Conservation (phyloP, 1,140 invertebrate species). For the Drosophila lowei region DNA sequence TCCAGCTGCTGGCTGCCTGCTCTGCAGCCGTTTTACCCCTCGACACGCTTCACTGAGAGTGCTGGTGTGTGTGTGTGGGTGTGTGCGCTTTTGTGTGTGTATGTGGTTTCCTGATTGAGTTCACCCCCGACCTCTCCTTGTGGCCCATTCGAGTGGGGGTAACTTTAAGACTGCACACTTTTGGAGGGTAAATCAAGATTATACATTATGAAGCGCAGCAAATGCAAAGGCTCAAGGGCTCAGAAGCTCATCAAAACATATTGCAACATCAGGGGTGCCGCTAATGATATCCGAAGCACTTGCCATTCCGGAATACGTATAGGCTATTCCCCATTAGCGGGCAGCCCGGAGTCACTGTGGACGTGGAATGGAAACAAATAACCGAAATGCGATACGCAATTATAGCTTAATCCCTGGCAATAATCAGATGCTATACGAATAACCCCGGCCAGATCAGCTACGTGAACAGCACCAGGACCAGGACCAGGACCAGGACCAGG, state of each 20-base stretch:
- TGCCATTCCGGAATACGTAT: constrained; percentile 16
- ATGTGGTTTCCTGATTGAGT: constrained; percentile 54
- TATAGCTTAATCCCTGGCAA: constrained; percentile 74
- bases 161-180: constrained; percentile 14
- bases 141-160: constrained; percentile 8
- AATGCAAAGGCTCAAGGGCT: constrained; percentile 40
- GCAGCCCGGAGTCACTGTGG: constrained; percentile 12
- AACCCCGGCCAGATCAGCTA: constrained; percentile 4
- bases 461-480: constrained; percentile 15
- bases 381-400: constrained; percentile 76
- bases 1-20: constrained; percentile 32
- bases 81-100: constrained; percentile 3
- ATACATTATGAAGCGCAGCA: constrained; percentile 28
- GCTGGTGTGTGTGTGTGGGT: constrained; percentile 5
- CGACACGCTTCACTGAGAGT: neutral
- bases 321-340: constrained; percentile 1
- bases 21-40: neutral
- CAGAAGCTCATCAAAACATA: constrained; percentile 54
- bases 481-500: constrained; percentile 9
- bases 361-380: constrained; percentile 71
- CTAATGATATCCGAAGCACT: constrained; percentile 29
- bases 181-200: constrained; percentile 17
- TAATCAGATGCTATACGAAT: constrained; percentile 67
- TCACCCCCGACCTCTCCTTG: neutral
- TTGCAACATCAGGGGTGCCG: constrained; percentile 28